These are phyloP conservation scores for Mycalesis mineus DNA, from an alignment of 2,888 invertebrate species.

Conservation along the genomic window DNA sequence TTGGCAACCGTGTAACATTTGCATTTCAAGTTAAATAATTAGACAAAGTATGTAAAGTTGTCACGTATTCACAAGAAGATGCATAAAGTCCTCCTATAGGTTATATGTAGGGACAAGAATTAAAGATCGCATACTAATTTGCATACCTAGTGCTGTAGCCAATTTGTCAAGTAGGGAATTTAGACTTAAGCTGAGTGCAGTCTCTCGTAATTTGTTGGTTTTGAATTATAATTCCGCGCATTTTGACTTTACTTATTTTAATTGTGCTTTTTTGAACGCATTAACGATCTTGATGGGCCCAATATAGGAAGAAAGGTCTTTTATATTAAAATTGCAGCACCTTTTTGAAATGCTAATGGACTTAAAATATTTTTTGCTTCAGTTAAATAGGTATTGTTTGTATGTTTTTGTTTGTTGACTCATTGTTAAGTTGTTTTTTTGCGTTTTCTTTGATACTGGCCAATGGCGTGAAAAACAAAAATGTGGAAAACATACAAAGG, in stretches of 20 bases:
- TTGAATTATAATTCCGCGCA: conserved; percentile 1
- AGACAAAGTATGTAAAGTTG: too few species aligned
- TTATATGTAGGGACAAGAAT: background rate
- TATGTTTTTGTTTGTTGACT: too few species aligned
- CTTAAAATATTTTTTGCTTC: background rate
- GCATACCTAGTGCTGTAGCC: conserved; percentile 24
- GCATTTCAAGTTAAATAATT: too few species aligned
- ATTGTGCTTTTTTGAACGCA: background rate
- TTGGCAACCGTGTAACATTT: too few species aligned
- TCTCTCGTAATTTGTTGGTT: conserved; percentile 1
- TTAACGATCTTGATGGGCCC: background rate
- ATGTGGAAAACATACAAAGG: too few species aligned
- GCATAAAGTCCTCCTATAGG: background rate
- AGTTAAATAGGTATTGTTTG: too few species aligned
- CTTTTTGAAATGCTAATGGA: background rate
- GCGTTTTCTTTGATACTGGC: background rate
- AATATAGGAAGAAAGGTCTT: background rate
- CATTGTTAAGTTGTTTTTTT: background rate
- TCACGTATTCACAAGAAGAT: too few species aligned
- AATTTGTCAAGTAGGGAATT: conserved; percentile 25
- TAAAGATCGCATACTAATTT: conserved; percentile 15
- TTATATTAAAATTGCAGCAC: background rate
- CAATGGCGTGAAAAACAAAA: background rate
- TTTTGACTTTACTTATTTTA: background rate
- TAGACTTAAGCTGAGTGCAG: conserved; percentile 14